Conservation (phyloP, 1,140 invertebrate species). For the Sinonovacula constricta region DNA sequence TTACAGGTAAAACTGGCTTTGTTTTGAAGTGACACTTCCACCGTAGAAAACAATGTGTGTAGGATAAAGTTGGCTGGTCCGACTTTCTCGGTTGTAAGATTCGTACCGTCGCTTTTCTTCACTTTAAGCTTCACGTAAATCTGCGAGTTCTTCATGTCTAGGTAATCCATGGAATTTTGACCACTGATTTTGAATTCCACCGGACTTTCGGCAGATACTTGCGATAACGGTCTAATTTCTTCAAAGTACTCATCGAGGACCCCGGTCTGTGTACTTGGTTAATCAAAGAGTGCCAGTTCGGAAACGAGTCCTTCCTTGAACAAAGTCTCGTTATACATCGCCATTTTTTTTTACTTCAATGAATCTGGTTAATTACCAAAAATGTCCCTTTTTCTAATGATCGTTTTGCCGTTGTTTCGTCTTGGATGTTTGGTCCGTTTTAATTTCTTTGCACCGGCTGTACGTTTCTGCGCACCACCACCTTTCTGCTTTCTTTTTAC, state of each 20-base stretch:
- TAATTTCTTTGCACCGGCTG: no score
- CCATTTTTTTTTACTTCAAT: no score
- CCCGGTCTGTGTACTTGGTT: constrained; percentile 49
- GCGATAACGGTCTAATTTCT: constrained; percentile 53
- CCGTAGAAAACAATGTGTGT: constrained; percentile 47
- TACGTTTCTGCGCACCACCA: no score
- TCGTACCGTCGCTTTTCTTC: constrained; percentile 24
- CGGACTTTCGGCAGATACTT: constrained; percentile 36
- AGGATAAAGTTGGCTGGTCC: constrained; percentile 52
- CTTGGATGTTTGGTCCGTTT: no score
- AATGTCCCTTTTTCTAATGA: no score
- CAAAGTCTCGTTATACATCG: no score
- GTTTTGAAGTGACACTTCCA: constrained; percentile 47
- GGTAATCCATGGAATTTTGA: constrained; percentile 57
- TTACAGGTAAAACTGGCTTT: constrained; percentile 34
- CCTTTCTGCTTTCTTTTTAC: no score
- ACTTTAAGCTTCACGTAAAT: constrained; percentile 52
- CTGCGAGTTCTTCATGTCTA: constrained; percentile 47
- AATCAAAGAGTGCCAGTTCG: constrained; percentile 43
- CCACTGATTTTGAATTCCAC: constrained; percentile 52
- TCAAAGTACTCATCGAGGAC: constrained; percentile 37
- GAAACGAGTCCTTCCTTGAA: no score
- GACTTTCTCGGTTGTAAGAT: constrained; percentile 12
- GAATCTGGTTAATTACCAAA: no score
- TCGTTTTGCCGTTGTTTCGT: no score